Base-by-base conservation (phyloP, 2,113 vertebrate genomes). In the Hypanus sabinus region DNA sequence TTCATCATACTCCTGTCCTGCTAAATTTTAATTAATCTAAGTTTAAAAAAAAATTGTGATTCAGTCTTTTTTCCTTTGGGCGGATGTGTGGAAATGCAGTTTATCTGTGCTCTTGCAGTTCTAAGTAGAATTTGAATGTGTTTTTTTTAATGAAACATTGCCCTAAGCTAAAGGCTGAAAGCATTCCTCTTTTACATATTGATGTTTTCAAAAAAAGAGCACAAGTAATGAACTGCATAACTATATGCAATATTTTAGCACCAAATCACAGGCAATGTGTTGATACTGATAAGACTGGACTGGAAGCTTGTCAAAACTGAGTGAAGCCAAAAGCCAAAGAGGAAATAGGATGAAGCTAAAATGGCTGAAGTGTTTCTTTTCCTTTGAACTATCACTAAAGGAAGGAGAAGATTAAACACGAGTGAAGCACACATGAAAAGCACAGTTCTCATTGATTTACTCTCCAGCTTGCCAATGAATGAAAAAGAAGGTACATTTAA, bases 271-370 rank as follows among this genome's bases (percentile, higher is more conserved):
- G 36, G 38, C 70, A 93, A 93, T 93, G 91, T 93, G 91, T 93
- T 93, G 70, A 73, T 16, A 73, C 33, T 46, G 91, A 93, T 93
- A 93, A 93, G 91, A 73, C 68, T 30, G 46, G 65, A 12, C 38
- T 93, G 91, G 91, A 93, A 93, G 24, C 68, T 55, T 46, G 68
- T 93, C 68, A 93, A 93, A 73, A 46, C 18, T 55, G 91, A 73
- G 55, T 24, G 33, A 70, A 75, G 12, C 38, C 68, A 73, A 55
- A 46, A 30, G 68, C n/a, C 68, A 71, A 10, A 46, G 68, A 55
- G 36, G 46, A 93, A 55, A 46, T 16, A 70, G 18, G 22, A 73
- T 55, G 36, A 55, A 73, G 12, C 91, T 93, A 30, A 55, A 93
- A 93, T 93, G 70, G 70, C 38, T 93, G 91, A 93, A 30, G 38